Evolutionary conservation across 1,140 invertebrate species (phyloP).

Genomic region (Caenorhabditis latens): DNA sequence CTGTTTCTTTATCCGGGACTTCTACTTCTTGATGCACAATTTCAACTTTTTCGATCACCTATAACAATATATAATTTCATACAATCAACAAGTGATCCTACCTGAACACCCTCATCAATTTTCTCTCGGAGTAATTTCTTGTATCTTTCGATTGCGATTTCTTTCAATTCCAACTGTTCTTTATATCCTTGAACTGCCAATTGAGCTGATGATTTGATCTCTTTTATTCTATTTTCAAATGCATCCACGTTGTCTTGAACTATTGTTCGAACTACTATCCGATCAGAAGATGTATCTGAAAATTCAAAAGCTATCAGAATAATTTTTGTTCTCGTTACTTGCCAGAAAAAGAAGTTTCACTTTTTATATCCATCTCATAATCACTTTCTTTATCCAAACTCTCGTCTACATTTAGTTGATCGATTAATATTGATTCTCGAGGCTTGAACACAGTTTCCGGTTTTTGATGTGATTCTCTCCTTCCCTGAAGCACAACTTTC

Average conservation of each 20-base stretch:
- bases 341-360: conserved; percentile 30
- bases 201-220: conserved; percentile 63
- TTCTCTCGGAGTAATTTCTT: conserved; percentile 55
- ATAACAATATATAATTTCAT: too few relatives aligned
- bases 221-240: conserved; percentile 59
- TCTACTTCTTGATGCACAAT: conserved; percentile 29
- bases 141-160: conserved; percentile 62
- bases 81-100: background rate
- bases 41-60: conserved; percentile 25
- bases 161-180: conserved; percentile 63
- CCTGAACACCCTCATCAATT: conserved; percentile 49
- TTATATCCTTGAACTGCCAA: conserved; percentile 62
- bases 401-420: conserved; percentile 12
- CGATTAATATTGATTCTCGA: background rate
- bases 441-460: background rate
- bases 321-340: background rate
- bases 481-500: conserved; percentile 19
- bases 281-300: background rate
- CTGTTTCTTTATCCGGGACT: conserved; percentile 35
- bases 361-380: conserved; percentile 60
- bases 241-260: conserved; percentile 63
- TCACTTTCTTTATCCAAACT: conserved; percentile 58
- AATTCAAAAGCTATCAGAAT: background rate
- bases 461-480: conserved; percentile 33
- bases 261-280: conserved; percentile 51